phyloP scores from a whole-genome alignment of 2,113 vertebrate species.

The Cochlearius cochlearius region DNA sequence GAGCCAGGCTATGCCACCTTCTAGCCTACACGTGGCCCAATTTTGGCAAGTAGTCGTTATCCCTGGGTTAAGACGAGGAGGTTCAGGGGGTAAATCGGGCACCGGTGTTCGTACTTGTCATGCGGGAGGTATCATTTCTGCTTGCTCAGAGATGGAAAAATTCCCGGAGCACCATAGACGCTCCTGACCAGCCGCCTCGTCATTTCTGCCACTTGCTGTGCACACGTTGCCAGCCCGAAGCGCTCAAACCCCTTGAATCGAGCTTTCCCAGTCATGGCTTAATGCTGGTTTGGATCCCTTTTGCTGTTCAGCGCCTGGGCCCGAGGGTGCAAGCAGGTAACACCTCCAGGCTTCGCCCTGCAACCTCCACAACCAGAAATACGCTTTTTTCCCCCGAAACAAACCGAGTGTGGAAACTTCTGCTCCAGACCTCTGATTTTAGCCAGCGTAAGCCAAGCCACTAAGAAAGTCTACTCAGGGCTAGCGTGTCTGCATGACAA shows the following conservation, averaged over 20 bases:
- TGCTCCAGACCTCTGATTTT: not conserved
- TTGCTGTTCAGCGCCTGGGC: not conserved
- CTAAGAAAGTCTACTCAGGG: not conserved
- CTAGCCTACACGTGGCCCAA: too few relatives aligned
- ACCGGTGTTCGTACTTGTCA: fast-evolving
- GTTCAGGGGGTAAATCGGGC: not conserved
- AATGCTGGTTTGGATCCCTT: fast-evolving
- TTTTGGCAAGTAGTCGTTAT: not conserved
- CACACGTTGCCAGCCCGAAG: not conserved
- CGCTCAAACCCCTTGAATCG: not conserved
- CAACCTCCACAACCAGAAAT: not conserved
- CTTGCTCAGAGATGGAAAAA: not conserved
- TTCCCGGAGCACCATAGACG: fast-evolving
- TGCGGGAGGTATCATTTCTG: fast-evolving
- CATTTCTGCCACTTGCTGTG: fast-evolving
- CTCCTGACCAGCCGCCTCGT: not conserved
- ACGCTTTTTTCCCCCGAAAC: not conserved
- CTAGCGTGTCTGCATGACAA: not conserved
- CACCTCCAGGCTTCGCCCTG: not conserved
- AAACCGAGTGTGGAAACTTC: not conserved
- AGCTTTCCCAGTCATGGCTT: not conserved
- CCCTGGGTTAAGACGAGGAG: not conserved
- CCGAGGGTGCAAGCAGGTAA: not conserved
- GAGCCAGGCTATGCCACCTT: not conserved
- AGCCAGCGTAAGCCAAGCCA: not conserved